A percentile compares a stretch with the other conserved stretches of the same genome.
phyloP scores from a whole-genome alignment of 1,140 invertebrate genomes.

The Phthorimaea operculella region DNA sequence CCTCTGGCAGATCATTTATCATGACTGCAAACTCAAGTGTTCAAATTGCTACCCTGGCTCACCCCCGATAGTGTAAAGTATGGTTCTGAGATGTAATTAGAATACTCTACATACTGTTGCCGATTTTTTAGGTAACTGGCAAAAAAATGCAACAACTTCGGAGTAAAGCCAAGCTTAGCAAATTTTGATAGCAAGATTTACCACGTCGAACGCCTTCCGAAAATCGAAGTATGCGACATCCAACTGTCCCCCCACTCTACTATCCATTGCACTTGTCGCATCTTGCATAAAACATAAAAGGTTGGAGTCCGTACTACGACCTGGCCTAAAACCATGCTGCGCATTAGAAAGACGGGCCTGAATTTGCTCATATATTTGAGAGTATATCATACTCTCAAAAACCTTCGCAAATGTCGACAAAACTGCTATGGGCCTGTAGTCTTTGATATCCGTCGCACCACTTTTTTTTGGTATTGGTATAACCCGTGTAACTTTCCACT shows the following conservation, averaged over 20 bases:
- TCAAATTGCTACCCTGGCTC: conserved; percentile 1
- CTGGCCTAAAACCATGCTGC: too few species aligned
- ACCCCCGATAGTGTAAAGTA: not conserved
- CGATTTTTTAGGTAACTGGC: not conserved
- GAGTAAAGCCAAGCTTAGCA: not conserved
- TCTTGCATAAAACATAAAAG: too few species aligned
- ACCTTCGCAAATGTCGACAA: too few species aligned
- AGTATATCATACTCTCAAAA: too few species aligned
- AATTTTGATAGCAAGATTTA: not conserved
- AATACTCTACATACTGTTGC: not conserved
- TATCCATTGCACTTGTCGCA: too few species aligned
- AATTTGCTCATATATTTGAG: too few species aligned
- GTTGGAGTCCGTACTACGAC: too few species aligned
- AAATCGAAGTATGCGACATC: conserved; percentile 3
- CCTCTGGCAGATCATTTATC: conserved; percentile 1
- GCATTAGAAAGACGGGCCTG: too few species aligned
- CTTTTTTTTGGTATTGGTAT: too few species aligned
- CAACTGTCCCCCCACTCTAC: not conserved
- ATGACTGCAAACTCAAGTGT: not conserved
- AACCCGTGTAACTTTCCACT: too few species aligned
- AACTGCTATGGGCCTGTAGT: too few species aligned
- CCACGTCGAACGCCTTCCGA: not conserved
- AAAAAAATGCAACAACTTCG: not conserved
- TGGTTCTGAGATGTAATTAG: not conserved
- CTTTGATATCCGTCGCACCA: too few species aligned